phyloP scores from a whole-genome alignment of 35 echinoderm and acorn worm species.

The Antedon bifida region DNA sequence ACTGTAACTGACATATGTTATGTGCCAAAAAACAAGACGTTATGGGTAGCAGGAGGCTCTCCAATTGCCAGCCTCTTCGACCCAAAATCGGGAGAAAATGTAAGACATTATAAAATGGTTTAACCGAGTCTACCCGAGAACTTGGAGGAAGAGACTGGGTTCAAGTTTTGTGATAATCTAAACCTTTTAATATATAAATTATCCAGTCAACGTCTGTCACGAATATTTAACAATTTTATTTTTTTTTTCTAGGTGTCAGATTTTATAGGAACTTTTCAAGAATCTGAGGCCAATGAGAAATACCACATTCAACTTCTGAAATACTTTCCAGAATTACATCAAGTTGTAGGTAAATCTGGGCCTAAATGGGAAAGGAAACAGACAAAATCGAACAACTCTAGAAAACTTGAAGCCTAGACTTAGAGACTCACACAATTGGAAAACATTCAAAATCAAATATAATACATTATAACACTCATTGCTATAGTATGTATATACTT shows the following conservation, averaged over 20 bases:
- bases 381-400: no score
- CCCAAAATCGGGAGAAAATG: conserved; percentile 96
- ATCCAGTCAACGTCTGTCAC: no score
- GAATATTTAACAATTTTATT: no score
- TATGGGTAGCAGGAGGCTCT: conserved; percentile 78
- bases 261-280: conserved; percentile 92
- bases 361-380: no score
- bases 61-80: conserved; percentile 60
- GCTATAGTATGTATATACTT: no score
- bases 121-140: background rate
- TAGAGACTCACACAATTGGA: no score
- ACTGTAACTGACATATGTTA: conserved; percentile 83
- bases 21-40: conserved; percentile 82
- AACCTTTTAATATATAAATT: background rate
- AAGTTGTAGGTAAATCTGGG: conserved; percentile 55
- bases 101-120: conserved; percentile 34
- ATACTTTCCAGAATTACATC: conserved; percentile 67
- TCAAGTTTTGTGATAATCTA: background rate
- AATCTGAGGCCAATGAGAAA: conserved; percentile 78
- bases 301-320: conserved; percentile 88
- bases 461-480: no score
- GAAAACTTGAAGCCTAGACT: no score
- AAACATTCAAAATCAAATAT: no score
- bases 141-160: background rate
- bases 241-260: conserved; percentile 56